Evolutionary conservation across 2,113 vertebrate species (phyloP), one percentile per base, ranked within the genome.

Genomic region (Neomonachus schauinslandi): DNA sequence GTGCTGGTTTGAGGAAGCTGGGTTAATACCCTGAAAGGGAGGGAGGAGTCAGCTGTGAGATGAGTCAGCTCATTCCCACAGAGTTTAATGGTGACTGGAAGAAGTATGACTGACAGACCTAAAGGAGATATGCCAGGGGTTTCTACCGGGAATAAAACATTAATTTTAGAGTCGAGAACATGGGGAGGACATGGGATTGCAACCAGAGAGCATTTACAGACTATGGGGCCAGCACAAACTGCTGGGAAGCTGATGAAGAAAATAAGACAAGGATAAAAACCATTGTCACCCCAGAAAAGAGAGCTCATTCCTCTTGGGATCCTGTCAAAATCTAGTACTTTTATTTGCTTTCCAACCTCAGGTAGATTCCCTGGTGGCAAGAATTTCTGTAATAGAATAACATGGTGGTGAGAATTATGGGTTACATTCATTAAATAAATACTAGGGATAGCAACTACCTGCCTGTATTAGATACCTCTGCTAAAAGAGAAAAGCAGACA

Each of bases 351-450:
- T 46, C 49, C 76, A 94, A 61, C 39, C 36, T 94, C 16, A 55
- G 85, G 81, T 96, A 80, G 94, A 93, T 94, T 95, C 24, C 49
- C 77, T 89, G 76, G 39, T 85, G 69, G 93, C 88, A 61, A 89
- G 59, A 92, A 82, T 55, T 93, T 95, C 88, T 96, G 18, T 33
- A 91, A 1, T 95, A 77, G 28, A 76, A 74, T 81, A 65, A 51
- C 61, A 61, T 81, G 33, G 77, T 81, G n/a, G 72, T 81, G 53
- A 74, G 84, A 92, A 95, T 95, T 67, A 89, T 9, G 49, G 46
- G 81, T 89, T 91, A 61, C 53, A n/a, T 83, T 95, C 80, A 91
- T 98, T 97, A 96, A 97, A 74, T 79, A n/a, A 74, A 87, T 97
- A 96, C 98, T 96, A 86, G 61, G 53, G 67, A 90, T 87, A 90